phyloP scores from a whole-genome alignment of 2,888 invertebrate genomes.

The Craniophora ligustri region DNA sequence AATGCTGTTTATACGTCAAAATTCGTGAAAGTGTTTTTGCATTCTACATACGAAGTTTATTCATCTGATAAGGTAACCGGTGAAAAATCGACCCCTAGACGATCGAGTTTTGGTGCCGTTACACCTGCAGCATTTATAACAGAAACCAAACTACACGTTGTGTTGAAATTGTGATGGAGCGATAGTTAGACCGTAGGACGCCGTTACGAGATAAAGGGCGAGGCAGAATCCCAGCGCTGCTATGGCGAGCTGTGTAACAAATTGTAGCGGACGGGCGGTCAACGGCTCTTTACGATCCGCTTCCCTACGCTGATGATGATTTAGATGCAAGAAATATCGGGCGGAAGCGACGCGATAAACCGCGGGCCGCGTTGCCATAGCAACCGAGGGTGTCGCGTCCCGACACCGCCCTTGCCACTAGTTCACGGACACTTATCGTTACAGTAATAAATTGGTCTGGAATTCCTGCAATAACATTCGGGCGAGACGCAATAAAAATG shows the following conservation, averaged over 20 bases:
- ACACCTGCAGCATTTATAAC: slow-evolving; percentile 26
- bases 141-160: slow-evolving; percentile 6
- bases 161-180: slow-evolving; percentile 16
- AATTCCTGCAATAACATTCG: slow-evolving; percentile 80
- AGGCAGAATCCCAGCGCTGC: slow-evolving; percentile 56
- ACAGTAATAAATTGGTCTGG: slow-evolving; percentile 86
- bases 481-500: slow-evolving; percentile 79
- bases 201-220: slow-evolving; percentile 40
- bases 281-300: slow-evolving; percentile 82
- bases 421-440: slow-evolving; percentile 86
- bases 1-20: neutral
- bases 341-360: slow-evolving; percentile 71
- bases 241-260: slow-evolving; percentile 65
- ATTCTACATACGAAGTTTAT: no score
- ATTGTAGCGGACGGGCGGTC: slow-evolving; percentile 69
- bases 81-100: no score
- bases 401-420: slow-evolving; percentile 78
- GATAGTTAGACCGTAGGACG: slow-evolving; percentile 25
- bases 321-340: slow-evolving; percentile 84
- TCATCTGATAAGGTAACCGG: no score
- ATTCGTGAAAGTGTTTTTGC: no score
- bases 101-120: no score
- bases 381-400: slow-evolving; percentile 64
- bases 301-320: slow-evolving; percentile 86
- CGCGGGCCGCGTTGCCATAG: slow-evolving; percentile 76